phyloP scores from a whole-genome alignment of 2,113 vertebrate genomes.

The Chaetodon trifascialis region DNA sequence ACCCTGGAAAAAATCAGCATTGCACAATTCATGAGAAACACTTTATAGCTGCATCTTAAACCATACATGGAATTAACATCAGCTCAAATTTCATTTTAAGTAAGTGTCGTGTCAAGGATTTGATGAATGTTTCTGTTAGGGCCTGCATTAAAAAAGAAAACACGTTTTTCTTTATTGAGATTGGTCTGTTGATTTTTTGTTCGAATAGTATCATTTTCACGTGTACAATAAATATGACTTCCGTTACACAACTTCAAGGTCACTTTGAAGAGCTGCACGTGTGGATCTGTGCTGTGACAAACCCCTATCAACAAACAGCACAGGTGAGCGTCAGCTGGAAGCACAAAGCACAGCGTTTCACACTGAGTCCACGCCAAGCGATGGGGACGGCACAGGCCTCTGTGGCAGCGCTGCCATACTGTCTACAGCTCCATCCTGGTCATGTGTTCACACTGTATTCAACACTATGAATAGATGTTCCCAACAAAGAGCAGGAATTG shows the following conservation, averaged over 20 bases:
- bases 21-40: too few species aligned
- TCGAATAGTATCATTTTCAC: conserved; percentile 21
- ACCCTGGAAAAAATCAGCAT: conserved; percentile 59
- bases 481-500: conserved; percentile 39
- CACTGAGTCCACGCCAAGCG: neutral
- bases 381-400: neutral
- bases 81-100: neutral
- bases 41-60: neutral
- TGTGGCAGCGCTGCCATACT: conserved; percentile 11
- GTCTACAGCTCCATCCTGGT: conserved; percentile 22
- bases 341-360: conserved; percentile 10
- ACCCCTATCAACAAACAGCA: conserved; percentile 54
- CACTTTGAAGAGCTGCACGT: conserved; percentile 32
- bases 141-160: neutral
- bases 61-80: neutral
- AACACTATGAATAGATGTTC: conserved; percentile 12
- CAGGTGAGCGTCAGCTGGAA: neutral
- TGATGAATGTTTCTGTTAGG: neutral
- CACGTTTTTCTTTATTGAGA: neutral
- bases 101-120: neutral
- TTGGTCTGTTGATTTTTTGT: neutral
- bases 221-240: conserved; percentile 28
- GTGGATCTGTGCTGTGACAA: conserved; percentile 13
- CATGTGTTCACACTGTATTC: neutral
- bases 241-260: conserved; percentile 50